Conservation (phyloP, 2,113 vertebrate species). For the Megalops atlanticus region DNA sequence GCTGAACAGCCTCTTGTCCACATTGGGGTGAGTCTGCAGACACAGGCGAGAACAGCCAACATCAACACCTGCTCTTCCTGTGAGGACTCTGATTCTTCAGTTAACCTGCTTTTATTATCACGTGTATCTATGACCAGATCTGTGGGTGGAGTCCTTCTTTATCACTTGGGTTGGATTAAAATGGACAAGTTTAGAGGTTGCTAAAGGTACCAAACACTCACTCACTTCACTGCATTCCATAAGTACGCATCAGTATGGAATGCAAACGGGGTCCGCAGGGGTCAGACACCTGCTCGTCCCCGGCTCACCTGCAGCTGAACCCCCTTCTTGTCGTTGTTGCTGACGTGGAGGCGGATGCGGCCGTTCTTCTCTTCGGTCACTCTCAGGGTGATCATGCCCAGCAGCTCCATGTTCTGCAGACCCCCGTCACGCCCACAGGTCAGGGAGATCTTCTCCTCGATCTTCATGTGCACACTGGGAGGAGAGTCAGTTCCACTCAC, state of each 20-base stretch:
- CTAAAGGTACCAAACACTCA: no score
- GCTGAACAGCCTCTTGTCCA: conserved; percentile 97
- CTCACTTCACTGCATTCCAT: no score
- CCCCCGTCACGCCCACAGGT: conserved; percentile 92
- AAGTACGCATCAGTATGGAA: no score
- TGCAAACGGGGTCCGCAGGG: no score
- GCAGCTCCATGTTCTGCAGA: conserved; percentile 92
- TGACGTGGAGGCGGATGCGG: conserved; percentile 86
- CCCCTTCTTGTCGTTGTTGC: conserved; percentile 92
- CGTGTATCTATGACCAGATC: no score
- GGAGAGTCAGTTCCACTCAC: no score
- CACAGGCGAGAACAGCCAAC: neutral
- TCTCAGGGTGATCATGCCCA: conserved; percentile 89
- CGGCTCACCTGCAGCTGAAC: conserved; percentile 86
- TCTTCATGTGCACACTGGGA: conserved; percentile 87
- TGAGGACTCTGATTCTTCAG: neutral
- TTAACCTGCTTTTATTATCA: no score
- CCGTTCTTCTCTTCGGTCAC: conserved; percentile 88
- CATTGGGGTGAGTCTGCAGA: conserved; percentile 91
- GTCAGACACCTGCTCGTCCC: no score
- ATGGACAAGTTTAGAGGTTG: neutral
- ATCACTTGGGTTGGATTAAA: no score
- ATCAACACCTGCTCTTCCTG: neutral
- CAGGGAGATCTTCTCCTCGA: conserved; percentile 93
- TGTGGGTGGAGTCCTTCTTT: no score